phyloP scores from a whole-genome alignment of 1,140 invertebrate genomes.

The Laupala kohalensis region DNA sequence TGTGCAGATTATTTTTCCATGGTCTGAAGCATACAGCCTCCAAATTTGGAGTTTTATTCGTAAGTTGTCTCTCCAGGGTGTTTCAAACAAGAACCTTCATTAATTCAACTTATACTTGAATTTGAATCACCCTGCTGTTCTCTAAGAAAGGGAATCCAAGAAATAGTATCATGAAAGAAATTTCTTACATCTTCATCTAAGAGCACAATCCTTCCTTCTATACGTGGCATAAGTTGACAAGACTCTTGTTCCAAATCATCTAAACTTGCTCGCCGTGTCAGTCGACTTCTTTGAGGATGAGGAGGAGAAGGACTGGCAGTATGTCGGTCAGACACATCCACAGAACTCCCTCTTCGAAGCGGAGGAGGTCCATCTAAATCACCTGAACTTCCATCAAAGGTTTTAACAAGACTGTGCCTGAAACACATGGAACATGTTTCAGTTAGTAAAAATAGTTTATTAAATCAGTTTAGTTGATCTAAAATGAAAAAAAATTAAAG shows the following conservation, averaged over 20 bases:
- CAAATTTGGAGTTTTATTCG: too few species aligned
- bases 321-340: conserved; percentile 18
- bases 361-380: conserved; percentile 54
- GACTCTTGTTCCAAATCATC: conserved; percentile 64
- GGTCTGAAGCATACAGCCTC: too few species aligned
- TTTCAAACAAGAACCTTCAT: too few species aligned
- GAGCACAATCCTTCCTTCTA: conserved; percentile 62
- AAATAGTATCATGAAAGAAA: too few species aligned
- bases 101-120: too few species aligned
- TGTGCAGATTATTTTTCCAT: too few species aligned
- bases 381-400: conserved; percentile 42
- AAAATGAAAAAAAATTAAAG: too few species aligned
- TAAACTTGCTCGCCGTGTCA: conserved; percentile 53
- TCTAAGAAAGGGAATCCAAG: too few species aligned
- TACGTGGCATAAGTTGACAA: conserved; percentile 56
- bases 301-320: conserved; percentile 21
- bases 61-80: too few species aligned
- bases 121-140: too few species aligned
- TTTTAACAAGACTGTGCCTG: conserved; percentile 61
- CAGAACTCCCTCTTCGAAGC: conserved; percentile 28
- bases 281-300: conserved; percentile 24
- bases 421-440: conserved; percentile 14
- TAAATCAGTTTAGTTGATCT: too few species aligned
- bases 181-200: conserved; percentile 51
- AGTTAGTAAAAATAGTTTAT: too few species aligned